Evolutionary conservation across 2,113 vertebrate species (phyloP), one percentile per base, ranked within the genome.

Genomic region (Anseranas semipalmata): DNA sequence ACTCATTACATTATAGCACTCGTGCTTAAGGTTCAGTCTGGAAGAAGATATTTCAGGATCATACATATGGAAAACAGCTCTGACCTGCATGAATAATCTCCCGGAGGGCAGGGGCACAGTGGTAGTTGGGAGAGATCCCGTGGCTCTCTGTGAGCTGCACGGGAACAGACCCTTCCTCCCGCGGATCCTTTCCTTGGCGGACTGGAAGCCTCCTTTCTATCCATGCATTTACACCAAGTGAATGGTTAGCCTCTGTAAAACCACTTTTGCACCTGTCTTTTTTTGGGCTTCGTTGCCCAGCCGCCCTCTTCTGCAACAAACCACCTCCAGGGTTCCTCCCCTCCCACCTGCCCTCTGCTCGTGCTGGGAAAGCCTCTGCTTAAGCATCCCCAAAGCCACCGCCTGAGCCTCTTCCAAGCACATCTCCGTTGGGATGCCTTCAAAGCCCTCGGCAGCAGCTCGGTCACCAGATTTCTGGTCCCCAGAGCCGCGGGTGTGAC

Each of bases 11-110:
- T 73, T 35, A 87, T 15, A 13, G 84, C 7, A 0, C 68, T 88
- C 35, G 15, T 18, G 90, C 81, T 72, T 9, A 71, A 90, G 91
- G 25, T 63, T 33, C 10, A 15, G 89, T 55, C 74, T 55, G 71
- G 60, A 79, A 67, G 83, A 22, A 84, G 79, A 65, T 43, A 85
- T 83, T 94, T 28, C 85, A 75, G 90, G 65, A 90, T 92, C 96
- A 85, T 68, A 50, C 90, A 71, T 78, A 95, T 62, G 88, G 96
- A 95, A 84, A 85, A 13, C 46, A 28, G 88, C 79, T 59, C 85
- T 43, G 85, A 84, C 60, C 68, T 53, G 65, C 80, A 53, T 41
- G 75, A 91, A 91, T 12, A 16, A 73, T 3, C 88, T 85, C 95
- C 52, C 15, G 0, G 33, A 71, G 85, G 50, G 71, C 85, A 37